These are phyloP conservation scores for Folsomia candida DNA, from an alignment of 2,888 invertebrate species.

Conservation along the genomic window DNA sequence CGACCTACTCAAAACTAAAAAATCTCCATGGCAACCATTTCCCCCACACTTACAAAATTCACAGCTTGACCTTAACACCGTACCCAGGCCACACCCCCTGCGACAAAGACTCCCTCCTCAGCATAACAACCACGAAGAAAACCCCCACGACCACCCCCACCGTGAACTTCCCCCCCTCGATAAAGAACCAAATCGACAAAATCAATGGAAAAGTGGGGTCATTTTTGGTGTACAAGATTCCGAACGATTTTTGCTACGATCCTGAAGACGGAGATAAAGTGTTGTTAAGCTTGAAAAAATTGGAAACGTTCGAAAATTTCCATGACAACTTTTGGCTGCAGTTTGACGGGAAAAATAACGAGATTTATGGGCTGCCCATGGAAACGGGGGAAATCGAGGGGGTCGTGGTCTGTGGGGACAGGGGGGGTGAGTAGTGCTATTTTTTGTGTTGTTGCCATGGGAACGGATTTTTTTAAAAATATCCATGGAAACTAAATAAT, in stretches of 20 bases:
- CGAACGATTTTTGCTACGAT: slow-evolving; percentile 82
- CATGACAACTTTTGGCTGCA: slow-evolving; percentile 77
- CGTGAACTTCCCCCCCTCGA: slow-evolving; percentile 71
- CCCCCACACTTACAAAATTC: neutral
- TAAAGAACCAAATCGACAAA: slow-evolving; percentile 80
- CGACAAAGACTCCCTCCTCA: neutral
- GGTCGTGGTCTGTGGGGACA: slow-evolving; percentile 27
- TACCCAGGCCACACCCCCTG: neutral
- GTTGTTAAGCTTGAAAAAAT: slow-evolving; percentile 68
- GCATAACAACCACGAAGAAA: slow-evolving; percentile 52
- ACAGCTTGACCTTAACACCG: neutral
- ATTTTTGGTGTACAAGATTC: slow-evolving; percentile 67
- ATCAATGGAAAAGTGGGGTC: slow-evolving; percentile 79
- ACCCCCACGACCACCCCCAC: slow-evolving; percentile 57
- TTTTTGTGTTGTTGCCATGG: slow-evolving; percentile 4
- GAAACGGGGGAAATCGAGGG: slow-evolving; percentile 53
- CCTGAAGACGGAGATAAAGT: slow-evolving; percentile 76
- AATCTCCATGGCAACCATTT: no score
- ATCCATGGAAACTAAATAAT: neutral
- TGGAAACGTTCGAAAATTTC: slow-evolving; percentile 66
- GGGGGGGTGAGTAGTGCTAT: slow-evolving; percentile 19
- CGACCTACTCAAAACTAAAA: no score
- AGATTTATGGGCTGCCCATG: slow-evolving; percentile 82
- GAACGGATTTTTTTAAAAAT: neutral
- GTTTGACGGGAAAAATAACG: slow-evolving; percentile 82